A percentile compares a stretch with the other conserved stretches of the same genome.
These are phyloP conservation scores for Mythimna pallens DNA, from an alignment of 2,888 invertebrate genomes.

Conservation along the genomic window DNA sequence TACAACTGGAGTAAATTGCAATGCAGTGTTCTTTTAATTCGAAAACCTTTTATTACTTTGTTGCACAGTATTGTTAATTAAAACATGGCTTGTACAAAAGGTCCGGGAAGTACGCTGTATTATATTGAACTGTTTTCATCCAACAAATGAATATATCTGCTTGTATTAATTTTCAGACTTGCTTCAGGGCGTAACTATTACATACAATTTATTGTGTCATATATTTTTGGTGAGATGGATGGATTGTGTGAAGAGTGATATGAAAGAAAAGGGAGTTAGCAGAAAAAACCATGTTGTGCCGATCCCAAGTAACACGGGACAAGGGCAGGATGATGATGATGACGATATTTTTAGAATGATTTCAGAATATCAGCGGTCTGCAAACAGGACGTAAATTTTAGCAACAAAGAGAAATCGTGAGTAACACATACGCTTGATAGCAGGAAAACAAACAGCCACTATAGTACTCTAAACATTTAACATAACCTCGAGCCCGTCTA, in stretches of 20 bases:
- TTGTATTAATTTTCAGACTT: slow-evolving; percentile 10
- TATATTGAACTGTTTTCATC: neutral
- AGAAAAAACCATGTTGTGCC: no score
- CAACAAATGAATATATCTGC: slow-evolving; percentile 3
- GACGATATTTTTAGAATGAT: no score
- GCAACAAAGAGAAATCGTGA: slow-evolving; percentile 39
- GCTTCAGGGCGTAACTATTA: neutral
- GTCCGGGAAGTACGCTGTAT: neutral
- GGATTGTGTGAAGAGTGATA: no score
- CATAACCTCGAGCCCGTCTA: slow-evolving; percentile 36
- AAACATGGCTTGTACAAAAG: neutral
- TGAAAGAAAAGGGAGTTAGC: no score
- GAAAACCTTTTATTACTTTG: slow-evolving; percentile 34
- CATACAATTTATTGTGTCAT: no score
- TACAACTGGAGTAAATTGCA: slow-evolving; percentile 30
- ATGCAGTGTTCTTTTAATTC: slow-evolving; percentile 44
- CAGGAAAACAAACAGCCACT: slow-evolving; percentile 27
- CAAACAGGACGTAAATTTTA: slow-evolving; percentile 16
- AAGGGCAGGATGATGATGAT: no score
- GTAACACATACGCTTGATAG: slow-evolving; percentile 40
- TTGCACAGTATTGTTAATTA: slow-evolving; percentile 29
- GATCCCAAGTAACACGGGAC: no score
- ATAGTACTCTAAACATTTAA: slow-evolving; percentile 30
- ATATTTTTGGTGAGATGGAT: no score
- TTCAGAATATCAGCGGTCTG: neutral